These are phyloP conservation scores for Enteromius argenteus DNA, from an alignment of 2,797 vertebrate species.

Conservation along the genomic window DNA sequence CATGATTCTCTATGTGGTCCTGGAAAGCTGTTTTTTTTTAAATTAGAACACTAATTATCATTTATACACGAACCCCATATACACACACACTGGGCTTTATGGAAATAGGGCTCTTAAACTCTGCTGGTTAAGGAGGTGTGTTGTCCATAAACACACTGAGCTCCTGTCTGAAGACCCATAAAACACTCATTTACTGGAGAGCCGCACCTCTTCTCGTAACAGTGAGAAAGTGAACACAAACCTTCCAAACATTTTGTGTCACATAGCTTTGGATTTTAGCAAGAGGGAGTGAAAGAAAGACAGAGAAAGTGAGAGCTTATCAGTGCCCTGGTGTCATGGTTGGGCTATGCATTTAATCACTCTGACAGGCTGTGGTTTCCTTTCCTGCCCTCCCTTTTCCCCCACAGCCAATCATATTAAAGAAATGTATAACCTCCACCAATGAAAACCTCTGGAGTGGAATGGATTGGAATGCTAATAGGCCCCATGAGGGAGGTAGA, in stretches of 20 bases:
- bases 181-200: conserved; percentile 35
- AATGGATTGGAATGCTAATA: conserved; percentile 71
- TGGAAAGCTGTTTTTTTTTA: not conserved
- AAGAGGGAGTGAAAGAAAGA: conserved; percentile 8
- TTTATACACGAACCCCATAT: conserved; percentile 19
- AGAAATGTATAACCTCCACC: conserved; percentile 77
- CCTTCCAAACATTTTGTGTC: conserved; percentile 16
- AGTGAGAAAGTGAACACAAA: conserved; percentile 9
- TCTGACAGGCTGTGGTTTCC: conserved; percentile 31
- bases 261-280: conserved; percentile 22
- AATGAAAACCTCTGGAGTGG: conserved; percentile 74
- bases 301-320: conserved; percentile 32
- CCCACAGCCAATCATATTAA: conserved; percentile 79
- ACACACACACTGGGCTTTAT: conserved; percentile 17
- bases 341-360: conserved; percentile 52
- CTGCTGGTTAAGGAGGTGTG: conserved; percentile 33
- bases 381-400: conserved; percentile 34
- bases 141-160: conserved; percentile 42
- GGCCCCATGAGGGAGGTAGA: conserved; percentile 65
- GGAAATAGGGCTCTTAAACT: conserved; percentile 30
- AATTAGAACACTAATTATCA: conserved; percentile 30
- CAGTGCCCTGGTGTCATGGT: conserved; percentile 35
- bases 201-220: conserved; percentile 24
- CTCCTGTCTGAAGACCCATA: conserved; percentile 37
- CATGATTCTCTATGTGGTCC: not conserved